Conservation (phyloP, 2,888 invertebrate species). For the Eurytoma californica region DNA sequence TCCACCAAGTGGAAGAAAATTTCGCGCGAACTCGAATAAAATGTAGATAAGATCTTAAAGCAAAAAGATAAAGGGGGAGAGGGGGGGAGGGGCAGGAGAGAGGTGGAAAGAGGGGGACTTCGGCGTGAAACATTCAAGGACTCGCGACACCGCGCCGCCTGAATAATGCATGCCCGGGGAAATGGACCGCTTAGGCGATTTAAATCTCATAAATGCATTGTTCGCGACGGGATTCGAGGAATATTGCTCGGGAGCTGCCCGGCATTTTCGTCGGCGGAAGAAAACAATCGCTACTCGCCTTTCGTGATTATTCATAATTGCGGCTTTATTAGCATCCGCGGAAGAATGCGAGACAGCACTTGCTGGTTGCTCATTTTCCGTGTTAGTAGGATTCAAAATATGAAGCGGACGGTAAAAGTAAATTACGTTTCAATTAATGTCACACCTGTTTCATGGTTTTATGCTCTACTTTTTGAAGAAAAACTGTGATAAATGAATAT, state of each 20-base stretch:
- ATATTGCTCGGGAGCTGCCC: neutral
- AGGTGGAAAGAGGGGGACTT: conserved; percentile 19
- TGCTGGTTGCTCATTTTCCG: no score
- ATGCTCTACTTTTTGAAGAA: no score
- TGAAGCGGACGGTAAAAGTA: neutral
- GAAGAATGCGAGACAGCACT: neutral
- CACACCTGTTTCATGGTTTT: no score
- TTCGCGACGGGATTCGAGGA: conserved; percentile 2
- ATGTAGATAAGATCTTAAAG: conserved; percentile 46
- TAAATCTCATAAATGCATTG: conserved; percentile 74
- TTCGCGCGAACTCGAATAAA: conserved; percentile 51
- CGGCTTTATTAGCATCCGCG: conserved; percentile 1
- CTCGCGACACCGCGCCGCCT: conserved; percentile 60
- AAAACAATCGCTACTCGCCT: conserved; percentile 6
- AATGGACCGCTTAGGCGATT: conserved; percentile 74
- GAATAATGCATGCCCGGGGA: conserved; percentile 72
- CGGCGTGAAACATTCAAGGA: conserved; percentile 69
- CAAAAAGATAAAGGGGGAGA: conserved; percentile 31
- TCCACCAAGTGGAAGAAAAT: conserved; percentile 25
- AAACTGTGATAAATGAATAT: no score
- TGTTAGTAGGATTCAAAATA: no score
- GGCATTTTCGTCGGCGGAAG: conserved; percentile 23
- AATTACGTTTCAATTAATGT: neutral
- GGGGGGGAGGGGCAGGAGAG: conserved; percentile 19
- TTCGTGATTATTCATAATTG: conserved; percentile 33